These are phyloP conservation scores for Autographa gamma DNA, from an alignment of 2,888 invertebrate genomes.

Conservation along the genomic window DNA sequence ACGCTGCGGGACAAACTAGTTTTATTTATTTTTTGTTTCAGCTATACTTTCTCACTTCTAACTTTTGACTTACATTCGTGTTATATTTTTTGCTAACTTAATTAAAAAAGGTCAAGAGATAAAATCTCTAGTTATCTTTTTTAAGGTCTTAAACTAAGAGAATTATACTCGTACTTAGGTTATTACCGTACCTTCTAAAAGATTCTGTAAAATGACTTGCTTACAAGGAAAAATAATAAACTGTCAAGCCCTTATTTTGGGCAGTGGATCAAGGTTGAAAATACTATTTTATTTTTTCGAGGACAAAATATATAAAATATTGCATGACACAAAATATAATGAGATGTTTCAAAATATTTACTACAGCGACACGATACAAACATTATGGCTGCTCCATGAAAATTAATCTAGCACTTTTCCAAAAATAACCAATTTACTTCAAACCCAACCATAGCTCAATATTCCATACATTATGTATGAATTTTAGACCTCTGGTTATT, in stretches of 20 bases:
- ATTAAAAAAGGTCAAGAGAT: neutral
- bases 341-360: neutral
- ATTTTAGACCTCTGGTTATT: conserved; percentile 10
- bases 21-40: neutral
- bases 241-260: no score
- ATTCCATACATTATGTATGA: neutral
- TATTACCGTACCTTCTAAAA: neutral
- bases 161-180: neutral
- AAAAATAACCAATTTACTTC: conserved; percentile 3
- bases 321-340: conserved; percentile 5
- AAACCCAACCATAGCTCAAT: neutral
- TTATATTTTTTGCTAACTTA: neutral
- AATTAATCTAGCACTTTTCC: conserved; percentile 19
- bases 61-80: neutral
- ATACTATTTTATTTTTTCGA: no score
- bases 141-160: neutral
- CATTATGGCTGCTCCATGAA: conserved; percentile 8
- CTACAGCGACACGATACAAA: conserved; percentile 5
- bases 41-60: neutral
- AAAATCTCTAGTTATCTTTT: no score
- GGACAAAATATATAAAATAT: no score
- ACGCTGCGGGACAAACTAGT: neutral
- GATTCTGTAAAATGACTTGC: no score
- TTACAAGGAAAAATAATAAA: no score
- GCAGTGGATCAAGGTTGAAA: no score